Conservation (phyloP, 23 tunicate genomes). For the Trididemnum miniatum region DNA sequence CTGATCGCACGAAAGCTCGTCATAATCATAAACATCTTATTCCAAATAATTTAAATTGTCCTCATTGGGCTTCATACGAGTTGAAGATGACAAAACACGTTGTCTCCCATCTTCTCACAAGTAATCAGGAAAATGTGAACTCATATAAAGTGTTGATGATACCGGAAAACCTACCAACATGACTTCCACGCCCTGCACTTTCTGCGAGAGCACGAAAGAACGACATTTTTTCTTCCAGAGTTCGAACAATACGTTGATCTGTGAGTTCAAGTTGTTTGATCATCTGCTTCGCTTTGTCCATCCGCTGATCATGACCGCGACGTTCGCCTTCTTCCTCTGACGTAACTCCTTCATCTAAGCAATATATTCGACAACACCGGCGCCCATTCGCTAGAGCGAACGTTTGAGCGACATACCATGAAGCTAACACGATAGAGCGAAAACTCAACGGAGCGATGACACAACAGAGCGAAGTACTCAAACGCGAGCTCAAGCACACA, state of each 20-base stretch:
- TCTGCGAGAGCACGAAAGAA: constrained; percentile 57
- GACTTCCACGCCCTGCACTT: constrained; percentile 39
- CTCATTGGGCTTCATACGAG: too few species aligned
- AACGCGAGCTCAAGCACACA: too few species aligned
- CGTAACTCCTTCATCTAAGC: constrained; percentile 75
- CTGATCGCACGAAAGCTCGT: too few species aligned
- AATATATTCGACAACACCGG: too few species aligned
- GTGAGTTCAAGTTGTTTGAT: constrained; percentile 59
- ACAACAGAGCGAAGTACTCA: too few species aligned
- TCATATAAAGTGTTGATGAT: not conserved
- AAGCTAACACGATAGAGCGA: too few species aligned
- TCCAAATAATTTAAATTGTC: too few species aligned
- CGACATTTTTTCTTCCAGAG: constrained; percentile 72
- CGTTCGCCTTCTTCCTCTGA: constrained; percentile 75
- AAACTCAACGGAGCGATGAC: too few species aligned
- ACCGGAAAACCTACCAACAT: constrained; percentile 38
- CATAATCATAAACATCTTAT: too few species aligned
- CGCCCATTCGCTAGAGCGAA: too few species aligned
- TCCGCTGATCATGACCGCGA: constrained; percentile 46
- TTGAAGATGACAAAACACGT: too few species aligned
- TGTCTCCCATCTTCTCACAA: not conserved
- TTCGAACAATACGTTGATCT: constrained; percentile 50
- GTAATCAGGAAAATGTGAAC: not conserved
- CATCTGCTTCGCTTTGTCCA: constrained; percentile 44
- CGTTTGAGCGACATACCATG: too few species aligned